Conservation (phyloP, 2,888 invertebrate genomes). For the Cheilosia urbana region DNA sequence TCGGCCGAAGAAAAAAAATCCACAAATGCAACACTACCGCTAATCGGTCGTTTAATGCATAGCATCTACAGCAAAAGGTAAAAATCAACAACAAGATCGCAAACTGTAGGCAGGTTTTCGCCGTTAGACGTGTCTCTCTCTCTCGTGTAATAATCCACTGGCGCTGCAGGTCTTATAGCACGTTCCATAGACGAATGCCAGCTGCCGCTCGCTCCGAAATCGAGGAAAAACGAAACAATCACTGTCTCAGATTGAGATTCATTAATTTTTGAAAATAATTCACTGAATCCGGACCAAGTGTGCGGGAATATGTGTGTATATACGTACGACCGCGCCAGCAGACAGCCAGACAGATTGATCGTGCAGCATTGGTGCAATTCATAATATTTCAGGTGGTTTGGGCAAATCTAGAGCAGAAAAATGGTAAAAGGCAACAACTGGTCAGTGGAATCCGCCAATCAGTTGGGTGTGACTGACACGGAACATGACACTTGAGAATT, state of each 20-base stretch:
- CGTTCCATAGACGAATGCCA: slow-evolving; percentile 47
- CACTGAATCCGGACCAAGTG: slow-evolving; percentile 32
- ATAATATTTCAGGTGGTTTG: slow-evolving; percentile 68
- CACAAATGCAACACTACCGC: slow-evolving; percentile 48
- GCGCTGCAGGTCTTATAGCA: slow-evolving; percentile 57
- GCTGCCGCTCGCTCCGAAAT: no score
- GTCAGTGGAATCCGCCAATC: slow-evolving; percentile 65
- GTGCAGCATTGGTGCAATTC: slow-evolving; percentile 66
- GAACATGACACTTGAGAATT: slow-evolving; percentile 75
- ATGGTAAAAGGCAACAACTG: slow-evolving; percentile 52
- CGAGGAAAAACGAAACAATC: not conserved
- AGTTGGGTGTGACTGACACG: slow-evolving; percentile 74
- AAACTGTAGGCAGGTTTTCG: slow-evolving; percentile 47
- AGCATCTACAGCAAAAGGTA: slow-evolving; percentile 35
- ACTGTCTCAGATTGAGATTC: slow-evolving; percentile 31
- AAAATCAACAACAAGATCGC: slow-evolving; percentile 48
- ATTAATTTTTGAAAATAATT: slow-evolving; percentile 35
- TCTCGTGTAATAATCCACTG: slow-evolving; percentile 49
- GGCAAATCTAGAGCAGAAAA: slow-evolving; percentile 55
- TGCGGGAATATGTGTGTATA: not conserved
- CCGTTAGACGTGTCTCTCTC: slow-evolving; percentile 49
- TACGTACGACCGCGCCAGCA: slow-evolving; percentile 3
- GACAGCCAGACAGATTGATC: slow-evolving; percentile 74
- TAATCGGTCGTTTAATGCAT: slow-evolving; percentile 49
- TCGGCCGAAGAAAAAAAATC: slow-evolving; percentile 20